Conservation (phyloP, 1,140 invertebrate species). For the Drosophila murphyi region DNA sequence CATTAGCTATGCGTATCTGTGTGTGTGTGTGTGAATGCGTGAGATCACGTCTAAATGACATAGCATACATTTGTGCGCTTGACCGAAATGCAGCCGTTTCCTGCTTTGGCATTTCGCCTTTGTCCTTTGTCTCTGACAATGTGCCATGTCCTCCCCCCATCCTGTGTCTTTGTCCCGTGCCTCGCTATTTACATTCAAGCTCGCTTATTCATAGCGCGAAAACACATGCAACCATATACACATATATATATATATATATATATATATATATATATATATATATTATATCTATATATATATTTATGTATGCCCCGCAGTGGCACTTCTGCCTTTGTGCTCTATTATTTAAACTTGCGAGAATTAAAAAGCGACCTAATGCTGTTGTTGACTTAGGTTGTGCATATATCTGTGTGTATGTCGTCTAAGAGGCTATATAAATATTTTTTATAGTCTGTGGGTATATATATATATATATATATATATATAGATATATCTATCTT, state of each 20-base stretch:
- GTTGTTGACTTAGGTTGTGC: conserved; percentile 1
- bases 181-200: conserved; percentile 44
- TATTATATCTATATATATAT: neutral
- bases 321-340: conserved; percentile 1
- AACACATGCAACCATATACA: conserved; percentile 18
- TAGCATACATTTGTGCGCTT: conserved; percentile 79
- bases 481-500: neutral
- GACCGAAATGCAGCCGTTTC: conserved; percentile 64
- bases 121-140: conserved; percentile 21
- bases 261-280: neutral
- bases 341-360: conserved; percentile 69
- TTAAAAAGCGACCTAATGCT: conserved; percentile 59
- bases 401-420: too few species aligned
- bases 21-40: conserved; percentile 23
- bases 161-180: neutral
- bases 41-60: conserved; percentile 48
- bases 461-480: neutral
- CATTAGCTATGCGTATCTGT: conserved; percentile 28
- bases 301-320: neutral
- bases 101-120: conserved; percentile 52
- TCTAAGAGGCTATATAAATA: conserved; percentile 2
- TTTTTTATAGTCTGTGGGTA: neutral
- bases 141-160: too few species aligned
- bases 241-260: neutral
- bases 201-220: conserved; percentile 43